phyloP scores from a whole-genome alignment of 2,113 vertebrate species.

The Otis tarda region DNA sequence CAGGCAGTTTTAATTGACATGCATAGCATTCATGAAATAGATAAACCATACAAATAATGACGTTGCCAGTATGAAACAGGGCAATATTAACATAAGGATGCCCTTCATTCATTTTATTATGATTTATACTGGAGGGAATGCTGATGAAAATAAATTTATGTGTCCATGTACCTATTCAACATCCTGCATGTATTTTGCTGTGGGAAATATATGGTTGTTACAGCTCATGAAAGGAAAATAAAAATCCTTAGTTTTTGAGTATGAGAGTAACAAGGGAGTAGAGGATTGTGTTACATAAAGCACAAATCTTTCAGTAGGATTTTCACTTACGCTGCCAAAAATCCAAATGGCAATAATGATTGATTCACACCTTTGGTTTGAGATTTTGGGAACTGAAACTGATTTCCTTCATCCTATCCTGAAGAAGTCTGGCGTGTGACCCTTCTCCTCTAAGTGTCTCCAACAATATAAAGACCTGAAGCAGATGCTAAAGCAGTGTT shows the following conservation, averaged over 20 bases:
- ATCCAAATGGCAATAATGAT: background rate
- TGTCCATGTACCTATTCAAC: background rate
- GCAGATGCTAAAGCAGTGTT: background rate
- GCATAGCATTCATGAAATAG: background rate
- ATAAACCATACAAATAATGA: background rate
- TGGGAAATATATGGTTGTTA: background rate
- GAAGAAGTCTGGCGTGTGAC: background rate
- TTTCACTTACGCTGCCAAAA: background rate
- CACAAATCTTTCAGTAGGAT: background rate
- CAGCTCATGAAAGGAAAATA: background rate
- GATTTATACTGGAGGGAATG: background rate
- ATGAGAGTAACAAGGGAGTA: background rate
- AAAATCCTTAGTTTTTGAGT: background rate
- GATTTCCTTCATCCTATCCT: background rate
- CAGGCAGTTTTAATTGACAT: slow-evolving; percentile 10
- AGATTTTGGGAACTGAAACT: background rate
- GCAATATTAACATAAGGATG: background rate
- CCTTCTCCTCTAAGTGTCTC: background rate
- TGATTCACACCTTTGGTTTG: background rate
- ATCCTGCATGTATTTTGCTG: background rate
- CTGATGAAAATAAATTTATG: background rate
- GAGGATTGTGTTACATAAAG: background rate
- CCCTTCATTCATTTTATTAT: background rate
- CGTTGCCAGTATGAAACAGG: background rate
- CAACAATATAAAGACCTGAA: background rate